Conservation (phyloP, 2,888 invertebrate species). For the Eilema sororculum region DNA sequence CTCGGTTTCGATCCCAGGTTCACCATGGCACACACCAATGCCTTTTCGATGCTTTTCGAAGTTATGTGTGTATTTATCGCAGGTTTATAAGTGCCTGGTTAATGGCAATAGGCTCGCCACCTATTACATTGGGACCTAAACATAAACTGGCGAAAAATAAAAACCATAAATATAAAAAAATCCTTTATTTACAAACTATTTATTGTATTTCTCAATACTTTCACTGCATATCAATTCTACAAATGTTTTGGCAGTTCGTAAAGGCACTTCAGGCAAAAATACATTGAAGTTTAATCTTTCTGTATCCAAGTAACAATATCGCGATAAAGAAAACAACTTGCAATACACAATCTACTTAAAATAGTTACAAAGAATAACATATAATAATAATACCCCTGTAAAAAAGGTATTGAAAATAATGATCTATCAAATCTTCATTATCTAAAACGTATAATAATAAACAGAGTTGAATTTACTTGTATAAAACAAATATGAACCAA, state of each 20-base stretch:
- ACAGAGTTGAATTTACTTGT: not conserved
- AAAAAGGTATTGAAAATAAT: not conserved
- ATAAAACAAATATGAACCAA: not conserved
- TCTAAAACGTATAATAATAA: not conserved
- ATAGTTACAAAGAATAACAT: slow-evolving; percentile 8
- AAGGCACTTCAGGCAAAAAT: slow-evolving; percentile 29
- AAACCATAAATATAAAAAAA: slow-evolving; percentile 36
- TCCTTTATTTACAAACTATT: slow-evolving; percentile 57
- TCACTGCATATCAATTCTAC: slow-evolving; percentile 19
- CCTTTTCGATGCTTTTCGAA: too few species aligned
- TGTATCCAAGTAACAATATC: not conserved
- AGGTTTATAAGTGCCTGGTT: too few species aligned
- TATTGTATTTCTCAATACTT: slow-evolving; percentile 25
- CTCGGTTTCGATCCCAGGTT: too few species aligned
- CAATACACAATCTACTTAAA: slow-evolving; percentile 8
- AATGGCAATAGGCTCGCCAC: too few species aligned
- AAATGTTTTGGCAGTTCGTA: slow-evolving; percentile 41
- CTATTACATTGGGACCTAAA: too few species aligned
- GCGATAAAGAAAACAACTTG: slow-evolving; percentile 5
- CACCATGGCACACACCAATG: too few species aligned
- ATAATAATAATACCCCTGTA: not conserved
- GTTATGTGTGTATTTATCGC: too few species aligned
- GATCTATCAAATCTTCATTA: not conserved
- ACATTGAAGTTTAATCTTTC: not conserved
- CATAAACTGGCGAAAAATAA: too few species aligned